Percentiles rank a stretch among this genome's conserved stretches.
These are phyloP conservation scores for Crenuchus spilurus DNA, from an alignment of 2,797 vertebrate species.

Conservation along the genomic window DNA sequence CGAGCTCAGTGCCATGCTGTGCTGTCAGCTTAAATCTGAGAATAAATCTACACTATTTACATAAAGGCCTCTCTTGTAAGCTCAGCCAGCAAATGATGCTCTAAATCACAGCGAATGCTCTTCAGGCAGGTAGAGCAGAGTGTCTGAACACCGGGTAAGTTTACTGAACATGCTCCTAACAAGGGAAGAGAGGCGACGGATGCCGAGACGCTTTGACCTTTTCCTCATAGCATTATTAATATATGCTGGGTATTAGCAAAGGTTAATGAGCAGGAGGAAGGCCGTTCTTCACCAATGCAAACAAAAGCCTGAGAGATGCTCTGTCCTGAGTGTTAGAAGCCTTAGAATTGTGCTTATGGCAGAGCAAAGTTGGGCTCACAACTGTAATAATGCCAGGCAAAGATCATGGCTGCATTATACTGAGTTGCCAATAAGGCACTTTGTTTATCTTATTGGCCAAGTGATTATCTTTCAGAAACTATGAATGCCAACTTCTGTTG, in stretches of 20 bases:
- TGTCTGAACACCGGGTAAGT: not conserved
- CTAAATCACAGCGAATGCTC: constrained; percentile 15
- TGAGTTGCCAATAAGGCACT: not conserved
- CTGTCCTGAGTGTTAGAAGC: not conserved
- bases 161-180: constrained; percentile 4
- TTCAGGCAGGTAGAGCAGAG: not conserved
- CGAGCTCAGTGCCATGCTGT: not conserved
- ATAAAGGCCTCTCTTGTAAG: constrained; percentile 14
- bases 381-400: not conserved
- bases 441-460: not conserved
- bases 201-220: constrained; percentile 72
- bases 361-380: not conserved
- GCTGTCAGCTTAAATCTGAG: constrained; percentile 34
- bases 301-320: constrained; percentile 68
- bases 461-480: not conserved
- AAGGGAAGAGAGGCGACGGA: constrained; percentile 37
- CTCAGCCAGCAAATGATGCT: constrained; percentile 13
- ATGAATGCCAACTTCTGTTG: not conserved
- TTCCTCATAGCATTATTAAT: constrained; percentile 77
- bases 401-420: not conserved
- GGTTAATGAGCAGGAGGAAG: constrained; percentile 77
- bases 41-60: constrained; percentile 39
- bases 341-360: not conserved
- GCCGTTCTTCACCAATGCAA: constrained; percentile 65
- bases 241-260: constrained; percentile 77